Evolutionary conservation across 2,888 invertebrate genomes (phyloP).

Genomic region (Cosmia trapezina): DNA sequence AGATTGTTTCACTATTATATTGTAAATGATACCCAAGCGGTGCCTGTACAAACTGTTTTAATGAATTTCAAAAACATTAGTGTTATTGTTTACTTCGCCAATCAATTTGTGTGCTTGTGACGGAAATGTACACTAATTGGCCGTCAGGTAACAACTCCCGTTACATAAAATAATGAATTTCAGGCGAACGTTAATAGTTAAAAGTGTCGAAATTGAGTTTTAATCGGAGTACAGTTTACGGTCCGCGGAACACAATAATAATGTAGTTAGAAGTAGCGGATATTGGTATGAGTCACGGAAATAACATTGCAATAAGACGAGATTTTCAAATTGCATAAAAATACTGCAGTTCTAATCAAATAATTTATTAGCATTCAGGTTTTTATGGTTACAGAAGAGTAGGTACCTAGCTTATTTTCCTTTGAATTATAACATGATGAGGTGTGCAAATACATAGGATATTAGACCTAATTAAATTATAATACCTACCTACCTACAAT

Average conservation of each 20-base stretch:
- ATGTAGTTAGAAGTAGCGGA: conserved; percentile 24
- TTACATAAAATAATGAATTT: conserved; percentile 35
- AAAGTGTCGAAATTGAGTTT: conserved; percentile 40
- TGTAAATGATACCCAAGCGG: background rate
- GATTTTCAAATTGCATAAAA: background rate
- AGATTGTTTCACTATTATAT: conserved; percentile 7
- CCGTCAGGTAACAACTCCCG: conserved; percentile 27
- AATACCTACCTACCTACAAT: background rate
- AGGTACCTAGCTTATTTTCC: background rate
- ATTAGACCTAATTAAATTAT: too few species aligned
- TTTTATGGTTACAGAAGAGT: background rate
- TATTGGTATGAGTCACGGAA: conserved; percentile 17
- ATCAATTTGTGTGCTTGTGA: conserved; percentile 41
- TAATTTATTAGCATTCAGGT: background rate
- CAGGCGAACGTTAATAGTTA: conserved; percentile 8
- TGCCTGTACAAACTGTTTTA: conserved; percentile 8
- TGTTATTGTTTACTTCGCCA: conserved; percentile 50
- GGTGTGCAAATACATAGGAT: too few species aligned
- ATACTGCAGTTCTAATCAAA: background rate
- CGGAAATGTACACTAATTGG: conserved; percentile 30
- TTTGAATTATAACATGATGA: background rate
- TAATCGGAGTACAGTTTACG: conserved; percentile 36
- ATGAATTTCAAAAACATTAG: conserved; percentile 50
- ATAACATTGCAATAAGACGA: background rate
- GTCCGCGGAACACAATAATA: conserved; percentile 27